Percentiles rank a stretch among this genome's conserved stretches.
Conservation (phyloP, 2,888 invertebrate species). For the Stegophylla sp. region DNA sequence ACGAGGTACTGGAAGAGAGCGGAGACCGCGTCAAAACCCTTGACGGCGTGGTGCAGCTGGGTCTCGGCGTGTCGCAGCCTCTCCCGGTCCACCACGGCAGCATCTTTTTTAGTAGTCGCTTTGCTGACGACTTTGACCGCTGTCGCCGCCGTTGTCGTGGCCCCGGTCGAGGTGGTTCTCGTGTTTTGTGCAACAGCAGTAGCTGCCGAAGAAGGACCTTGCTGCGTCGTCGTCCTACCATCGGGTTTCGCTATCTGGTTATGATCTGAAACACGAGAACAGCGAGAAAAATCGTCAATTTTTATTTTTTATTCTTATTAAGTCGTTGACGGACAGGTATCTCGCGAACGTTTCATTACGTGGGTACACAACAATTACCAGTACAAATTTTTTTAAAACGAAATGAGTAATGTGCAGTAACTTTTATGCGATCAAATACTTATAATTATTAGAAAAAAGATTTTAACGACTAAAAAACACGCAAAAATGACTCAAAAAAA, state of each 20-base stretch:
- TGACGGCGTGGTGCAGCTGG: conserved; percentile 67
- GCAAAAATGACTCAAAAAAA: no score
- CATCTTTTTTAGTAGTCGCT: no score
- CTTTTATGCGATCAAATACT: no score
- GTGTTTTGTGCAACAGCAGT: no score
- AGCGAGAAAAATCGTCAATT: neutral
- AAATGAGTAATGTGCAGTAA: no score
- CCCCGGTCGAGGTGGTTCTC: neutral
- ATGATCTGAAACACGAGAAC: conserved; percentile 28
- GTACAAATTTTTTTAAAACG: no score
- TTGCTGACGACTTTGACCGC: conserved; percentile 57
- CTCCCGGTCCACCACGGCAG: conserved; percentile 42
- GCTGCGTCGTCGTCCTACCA: conserved; percentile 35
- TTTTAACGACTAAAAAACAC: no score
- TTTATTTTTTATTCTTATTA: neutral
- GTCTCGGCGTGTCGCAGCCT: conserved; percentile 62
- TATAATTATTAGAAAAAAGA: no score
- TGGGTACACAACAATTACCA: no score
- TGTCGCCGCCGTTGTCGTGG: neutral
- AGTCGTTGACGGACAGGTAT: neutral
- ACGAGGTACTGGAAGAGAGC: conserved; percentile 85
- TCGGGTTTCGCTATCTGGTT: conserved; percentile 18
- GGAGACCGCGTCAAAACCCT: conserved; percentile 82
- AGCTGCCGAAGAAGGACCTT: no score
- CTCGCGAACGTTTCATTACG: no score